Percentiles rank a stretch among this genome's conserved stretches.
Evolutionary conservation across 2,113 vertebrate genomes (phyloP).

Genomic region (Aldabrachelys gigantea): DNA sequence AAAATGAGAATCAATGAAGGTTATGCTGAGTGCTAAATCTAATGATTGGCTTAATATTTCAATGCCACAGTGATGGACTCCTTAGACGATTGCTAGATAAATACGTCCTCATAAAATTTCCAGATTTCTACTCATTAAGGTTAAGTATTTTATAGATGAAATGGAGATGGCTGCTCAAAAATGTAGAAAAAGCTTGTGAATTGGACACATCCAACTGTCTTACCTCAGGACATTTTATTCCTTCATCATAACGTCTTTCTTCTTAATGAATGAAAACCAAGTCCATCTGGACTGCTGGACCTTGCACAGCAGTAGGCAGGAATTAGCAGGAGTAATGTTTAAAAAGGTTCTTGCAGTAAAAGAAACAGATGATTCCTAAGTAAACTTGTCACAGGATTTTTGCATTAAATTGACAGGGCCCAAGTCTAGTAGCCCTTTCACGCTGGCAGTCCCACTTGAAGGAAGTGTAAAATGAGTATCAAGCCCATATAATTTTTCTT

Average conservation of each 20-base stretch:
- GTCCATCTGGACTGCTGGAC: not conserved
- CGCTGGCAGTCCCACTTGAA: not conserved
- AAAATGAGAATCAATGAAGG: not conserved
- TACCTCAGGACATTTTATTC: not conserved
- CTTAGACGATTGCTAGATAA: not conserved
- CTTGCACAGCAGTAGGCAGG: not conserved
- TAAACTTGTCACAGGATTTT: not conserved
- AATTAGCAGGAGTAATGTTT: not conserved
- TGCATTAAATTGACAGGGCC: not conserved
- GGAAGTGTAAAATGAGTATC: not conserved
- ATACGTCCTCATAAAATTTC: not conserved
- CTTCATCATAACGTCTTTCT: not conserved
- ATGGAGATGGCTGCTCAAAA: not conserved
- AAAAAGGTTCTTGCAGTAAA: not conserved
- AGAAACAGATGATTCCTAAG: not conserved
- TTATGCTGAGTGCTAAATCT: not conserved
- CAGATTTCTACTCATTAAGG: not conserved
- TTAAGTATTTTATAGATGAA: not conserved
- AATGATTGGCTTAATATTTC: not conserved
- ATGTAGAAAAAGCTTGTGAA: not conserved
- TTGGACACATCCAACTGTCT: not conserved
- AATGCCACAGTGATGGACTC: not conserved
- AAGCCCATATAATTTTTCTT: too few relatives aligned
- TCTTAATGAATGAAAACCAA: not conserved
- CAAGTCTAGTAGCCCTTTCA: not conserved